Evolutionary conservation across 2,888 invertebrate species (phyloP).

Genomic region (Eupsilia transversa): DNA sequence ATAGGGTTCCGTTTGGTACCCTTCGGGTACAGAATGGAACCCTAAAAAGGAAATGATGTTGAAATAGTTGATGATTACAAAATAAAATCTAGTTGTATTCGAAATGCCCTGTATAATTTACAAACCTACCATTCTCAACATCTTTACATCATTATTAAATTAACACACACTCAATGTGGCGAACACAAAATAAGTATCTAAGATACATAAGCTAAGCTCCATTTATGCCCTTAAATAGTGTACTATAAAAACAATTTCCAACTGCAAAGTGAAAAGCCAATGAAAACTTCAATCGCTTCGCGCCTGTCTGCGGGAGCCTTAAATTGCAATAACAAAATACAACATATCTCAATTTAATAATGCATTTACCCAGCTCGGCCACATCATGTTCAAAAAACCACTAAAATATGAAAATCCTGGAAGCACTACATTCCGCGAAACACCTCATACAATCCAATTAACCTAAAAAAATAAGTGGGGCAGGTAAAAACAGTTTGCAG

Average conservation of each 20-base stretch:
- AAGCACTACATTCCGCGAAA: conserved; percentile 34
- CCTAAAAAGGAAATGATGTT: too few species aligned
- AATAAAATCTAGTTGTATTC: not conserved
- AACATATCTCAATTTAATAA: not conserved
- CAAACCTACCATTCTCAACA: not conserved
- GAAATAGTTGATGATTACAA: too few species aligned
- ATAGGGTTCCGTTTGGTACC: too few species aligned
- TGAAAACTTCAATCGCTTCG: too few species aligned
- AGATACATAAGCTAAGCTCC: conserved; percentile 6
- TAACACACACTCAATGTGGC: conserved; percentile 1
- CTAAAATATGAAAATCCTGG: conserved; percentile 36
- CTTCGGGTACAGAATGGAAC: too few species aligned
- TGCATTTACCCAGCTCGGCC: not conserved
- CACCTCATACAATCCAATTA: conserved; percentile 63
- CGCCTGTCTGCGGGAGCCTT: too few species aligned
- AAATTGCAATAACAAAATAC: not conserved
- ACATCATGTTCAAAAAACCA: conserved; percentile 8
- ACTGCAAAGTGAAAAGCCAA: not conserved
- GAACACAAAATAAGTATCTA: conserved; percentile 6
- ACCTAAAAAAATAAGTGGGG: conserved; percentile 65
- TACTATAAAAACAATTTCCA: conserved; percentile 6
- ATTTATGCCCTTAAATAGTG: conserved; percentile 2
- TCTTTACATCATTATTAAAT: conserved; percentile 8
- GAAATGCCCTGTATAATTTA: not conserved
- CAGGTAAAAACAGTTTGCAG: conserved; percentile 59